Evolutionary conservation across 2,113 vertebrate genomes (phyloP).

Genomic region (Aptenodytes patagonicus): DNA sequence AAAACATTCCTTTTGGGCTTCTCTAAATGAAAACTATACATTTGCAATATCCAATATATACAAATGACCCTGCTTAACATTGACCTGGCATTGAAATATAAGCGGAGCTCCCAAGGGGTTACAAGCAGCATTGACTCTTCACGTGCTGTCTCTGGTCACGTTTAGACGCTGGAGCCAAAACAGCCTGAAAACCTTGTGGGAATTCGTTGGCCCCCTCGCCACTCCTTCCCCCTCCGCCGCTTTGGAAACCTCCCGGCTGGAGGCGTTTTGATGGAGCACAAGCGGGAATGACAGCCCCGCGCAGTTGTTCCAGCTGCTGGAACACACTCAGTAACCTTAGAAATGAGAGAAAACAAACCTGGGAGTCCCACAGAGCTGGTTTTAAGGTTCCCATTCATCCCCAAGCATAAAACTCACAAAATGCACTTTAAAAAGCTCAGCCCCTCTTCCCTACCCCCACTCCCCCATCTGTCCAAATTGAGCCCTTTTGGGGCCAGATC

Average conservation of each 20-base stretch:
- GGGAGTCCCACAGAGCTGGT: neutral
- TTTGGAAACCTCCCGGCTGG: neutral
- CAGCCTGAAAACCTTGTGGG: neutral
- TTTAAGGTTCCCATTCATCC: neutral
- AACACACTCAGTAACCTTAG: neutral
- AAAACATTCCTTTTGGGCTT: neutral
- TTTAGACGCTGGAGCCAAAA: neutral
- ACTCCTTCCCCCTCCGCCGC: neutral
- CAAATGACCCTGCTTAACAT: neutral
- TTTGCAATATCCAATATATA: fast-evolving
- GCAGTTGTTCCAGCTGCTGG: conserved; percentile 22
- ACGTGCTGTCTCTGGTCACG: neutral
- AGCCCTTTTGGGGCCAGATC: neutral
- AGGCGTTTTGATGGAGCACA: neutral
- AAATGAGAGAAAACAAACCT: conserved; percentile 17
- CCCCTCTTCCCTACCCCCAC: neutral
- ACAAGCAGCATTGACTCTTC: neutral
- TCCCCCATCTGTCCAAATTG: fast-evolving
- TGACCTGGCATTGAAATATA: neutral
- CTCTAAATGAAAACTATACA: neutral
- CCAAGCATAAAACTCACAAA: neutral
- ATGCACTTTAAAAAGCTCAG: neutral
- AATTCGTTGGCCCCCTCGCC: neutral
- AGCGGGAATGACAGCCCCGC: neutral
- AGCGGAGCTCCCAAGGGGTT: neutral